These are phyloP conservation scores for Volucella bombylans DNA, from an alignment of 2,888 invertebrate genomes.

Conservation along the genomic window DNA sequence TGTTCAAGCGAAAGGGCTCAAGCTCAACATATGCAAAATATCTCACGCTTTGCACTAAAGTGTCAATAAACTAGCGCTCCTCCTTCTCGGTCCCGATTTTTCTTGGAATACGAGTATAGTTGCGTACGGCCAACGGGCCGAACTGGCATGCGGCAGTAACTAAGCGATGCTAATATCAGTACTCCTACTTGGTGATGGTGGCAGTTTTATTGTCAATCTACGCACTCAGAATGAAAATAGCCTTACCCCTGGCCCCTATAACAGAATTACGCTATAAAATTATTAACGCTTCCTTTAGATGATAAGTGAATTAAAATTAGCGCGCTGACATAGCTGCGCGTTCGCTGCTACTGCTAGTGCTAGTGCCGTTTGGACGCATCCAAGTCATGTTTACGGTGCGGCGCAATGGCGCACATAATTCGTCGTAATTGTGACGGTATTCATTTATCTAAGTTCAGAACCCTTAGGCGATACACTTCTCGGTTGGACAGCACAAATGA, in stretches of 20 bases:
- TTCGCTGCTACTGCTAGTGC: slow-evolving; percentile 13
- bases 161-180: too few species aligned
- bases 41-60: slow-evolving; percentile 61
- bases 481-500: slow-evolving; percentile 42
- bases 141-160: slow-evolving; percentile 3
- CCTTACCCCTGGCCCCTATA: not conserved
- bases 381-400: slow-evolving; percentile 39
- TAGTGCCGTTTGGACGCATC: slow-evolving; percentile 4
- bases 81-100: slow-evolving; percentile 31
- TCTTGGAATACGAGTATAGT: slow-evolving; percentile 1
- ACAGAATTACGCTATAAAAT: slow-evolving; percentile 44
- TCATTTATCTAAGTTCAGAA: slow-evolving; percentile 30
- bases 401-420: slow-evolving; percentile 4
- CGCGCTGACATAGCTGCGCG: slow-evolving; percentile 52
- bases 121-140: not conserved
- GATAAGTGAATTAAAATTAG: slow-evolving; percentile 74
- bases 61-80: slow-evolving; percentile 65
- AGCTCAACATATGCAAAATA: slow-evolving; percentile 45
- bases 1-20: slow-evolving; percentile 9
- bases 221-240: slow-evolving; percentile 58
- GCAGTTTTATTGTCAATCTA: slow-evolving; percentile 64
- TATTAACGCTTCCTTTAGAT: slow-evolving; percentile 71
- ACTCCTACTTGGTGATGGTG: slow-evolving; percentile 6
- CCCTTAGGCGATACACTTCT: slow-evolving; percentile 31
- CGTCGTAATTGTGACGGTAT: slow-evolving; percentile 46